Conservation (phyloP, 2,113 vertebrate species). For the Notiomystis cincta region DNA sequence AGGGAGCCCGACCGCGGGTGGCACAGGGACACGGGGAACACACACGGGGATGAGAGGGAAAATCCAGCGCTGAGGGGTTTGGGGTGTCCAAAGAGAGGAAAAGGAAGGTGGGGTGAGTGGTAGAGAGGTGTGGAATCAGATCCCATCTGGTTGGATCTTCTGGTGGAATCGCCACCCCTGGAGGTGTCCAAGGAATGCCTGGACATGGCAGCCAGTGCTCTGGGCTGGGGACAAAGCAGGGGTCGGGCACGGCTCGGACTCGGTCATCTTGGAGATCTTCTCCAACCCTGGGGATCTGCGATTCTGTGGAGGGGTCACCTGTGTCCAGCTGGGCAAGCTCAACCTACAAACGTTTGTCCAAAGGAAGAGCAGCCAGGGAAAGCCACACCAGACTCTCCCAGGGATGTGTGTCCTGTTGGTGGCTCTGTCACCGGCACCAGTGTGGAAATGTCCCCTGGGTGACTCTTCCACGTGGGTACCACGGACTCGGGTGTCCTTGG, state of each 20-base stretch:
- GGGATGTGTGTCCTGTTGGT: accelerated
- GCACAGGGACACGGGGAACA: background rate
- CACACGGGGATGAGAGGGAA: accelerated
- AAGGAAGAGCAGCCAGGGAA: background rate
- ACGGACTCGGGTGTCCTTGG: accelerated
- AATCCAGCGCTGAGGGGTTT: accelerated
- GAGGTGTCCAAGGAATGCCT: background rate
- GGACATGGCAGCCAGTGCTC: background rate
- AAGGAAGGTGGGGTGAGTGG: accelerated
- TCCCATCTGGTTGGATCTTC: background rate
- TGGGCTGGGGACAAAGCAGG: background rate
- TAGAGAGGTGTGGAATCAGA: background rate
- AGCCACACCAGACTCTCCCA: accelerated
- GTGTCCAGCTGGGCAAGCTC: background rate
- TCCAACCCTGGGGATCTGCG: accelerated
- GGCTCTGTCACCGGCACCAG: background rate
- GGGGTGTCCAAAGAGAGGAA: background rate
- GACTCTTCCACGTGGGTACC: background rate
- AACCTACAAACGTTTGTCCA: accelerated
- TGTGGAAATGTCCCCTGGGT: background rate
- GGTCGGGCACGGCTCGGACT: accelerated
- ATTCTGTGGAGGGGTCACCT: background rate
- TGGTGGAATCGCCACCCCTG: background rate
- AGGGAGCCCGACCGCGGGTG: background rate
- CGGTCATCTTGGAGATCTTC: accelerated